Conservation (phyloP, 2,888 invertebrate species). For the Drosophila yooni region DNA sequence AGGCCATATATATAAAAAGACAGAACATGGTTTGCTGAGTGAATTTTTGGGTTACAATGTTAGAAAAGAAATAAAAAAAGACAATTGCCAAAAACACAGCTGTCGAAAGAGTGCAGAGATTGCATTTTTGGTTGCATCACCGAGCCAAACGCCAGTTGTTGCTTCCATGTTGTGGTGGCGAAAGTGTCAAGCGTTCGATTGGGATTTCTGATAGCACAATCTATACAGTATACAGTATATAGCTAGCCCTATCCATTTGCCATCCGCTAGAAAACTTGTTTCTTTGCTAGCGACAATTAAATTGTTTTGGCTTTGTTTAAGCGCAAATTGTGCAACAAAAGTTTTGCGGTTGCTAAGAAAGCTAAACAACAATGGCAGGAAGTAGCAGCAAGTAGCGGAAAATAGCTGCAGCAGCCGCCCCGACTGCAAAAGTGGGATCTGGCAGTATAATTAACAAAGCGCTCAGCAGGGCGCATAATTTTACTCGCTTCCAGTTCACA, state of each 20-base stretch:
- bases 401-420: constrained; percentile 4
- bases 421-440: constrained; percentile 21
- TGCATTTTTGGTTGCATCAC: constrained; percentile 21
- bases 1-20: constrained; percentile 25
- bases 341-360: constrained; percentile 66
- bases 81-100: background rate
- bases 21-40: constrained; percentile 52
- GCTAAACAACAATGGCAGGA: constrained; percentile 50
- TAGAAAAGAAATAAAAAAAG: constrained; percentile 6
- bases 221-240: constrained; percentile 17
- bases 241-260: constrained; percentile 13
- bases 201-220: constrained; percentile 32
- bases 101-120: constrained; percentile 6
- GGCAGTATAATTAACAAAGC: constrained; percentile 74
- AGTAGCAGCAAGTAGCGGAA: constrained; percentile 28
- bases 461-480: constrained; percentile 77
- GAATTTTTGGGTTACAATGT: constrained; percentile 46
- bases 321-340: constrained; percentile 76
- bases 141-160: constrained; percentile 16
- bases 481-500: constrained; percentile 58
- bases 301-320: constrained; percentile 77
- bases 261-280: constrained; percentile 23
- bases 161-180: constrained; percentile 6
- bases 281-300: constrained; percentile 69
- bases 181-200: constrained; percentile 44